phyloP scores from a whole-genome alignment of 2,888 invertebrate species.

The Himalopsyche japonica region DNA sequence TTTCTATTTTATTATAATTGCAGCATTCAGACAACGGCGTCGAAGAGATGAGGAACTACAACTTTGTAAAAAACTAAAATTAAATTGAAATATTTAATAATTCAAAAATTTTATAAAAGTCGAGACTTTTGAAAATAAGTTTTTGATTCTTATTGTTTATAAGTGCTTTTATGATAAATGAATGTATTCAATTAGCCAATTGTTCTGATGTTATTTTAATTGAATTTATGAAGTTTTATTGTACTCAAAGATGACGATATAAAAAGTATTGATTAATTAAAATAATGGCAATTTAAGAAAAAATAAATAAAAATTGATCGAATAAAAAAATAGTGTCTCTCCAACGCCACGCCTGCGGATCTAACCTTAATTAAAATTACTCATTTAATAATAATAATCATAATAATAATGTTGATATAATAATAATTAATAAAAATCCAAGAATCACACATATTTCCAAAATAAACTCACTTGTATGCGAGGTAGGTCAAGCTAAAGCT shows the following conservation, averaged over 20 bases:
- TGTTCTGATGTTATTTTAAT: no score
- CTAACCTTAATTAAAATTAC: conserved; percentile 34
- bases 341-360: conserved; percentile 21
- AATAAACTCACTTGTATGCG: conserved; percentile 77
- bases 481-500: conserved; percentile 66
- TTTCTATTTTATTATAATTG: background rate
- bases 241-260: no score
- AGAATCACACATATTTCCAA: conserved; percentile 77
- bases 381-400: conserved; percentile 38
- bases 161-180: no score
- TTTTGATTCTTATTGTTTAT: no score
- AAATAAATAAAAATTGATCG: background rate
- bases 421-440: conserved; percentile 54
- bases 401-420: conserved; percentile 32
- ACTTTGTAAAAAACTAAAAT: background rate
- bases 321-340: background rate
- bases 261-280: no score
- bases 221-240: no score
- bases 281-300: background rate
- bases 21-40: background rate
- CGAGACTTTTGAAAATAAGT: no score
- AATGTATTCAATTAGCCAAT: no score
- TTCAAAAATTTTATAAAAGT: no score
- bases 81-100: background rate
- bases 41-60: background rate